Conservation (phyloP, 2,888 invertebrate species). For the Athrips mouffetella region DNA sequence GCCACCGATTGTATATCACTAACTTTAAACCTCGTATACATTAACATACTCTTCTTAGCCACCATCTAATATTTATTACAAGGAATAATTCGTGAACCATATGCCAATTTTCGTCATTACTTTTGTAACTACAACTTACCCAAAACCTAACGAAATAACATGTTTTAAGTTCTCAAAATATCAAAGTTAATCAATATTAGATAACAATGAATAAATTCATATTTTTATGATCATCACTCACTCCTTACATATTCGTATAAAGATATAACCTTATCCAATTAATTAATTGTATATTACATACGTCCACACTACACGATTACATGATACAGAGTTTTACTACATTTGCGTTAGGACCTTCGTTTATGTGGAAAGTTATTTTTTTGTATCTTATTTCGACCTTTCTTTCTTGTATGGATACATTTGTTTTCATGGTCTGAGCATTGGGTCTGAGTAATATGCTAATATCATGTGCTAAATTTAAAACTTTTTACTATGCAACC, state of each 20-base stretch:
- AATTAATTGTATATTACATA: slow-evolving; percentile 18
- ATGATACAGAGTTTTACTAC: slow-evolving; percentile 21
- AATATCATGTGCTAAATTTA: too few relatives aligned
- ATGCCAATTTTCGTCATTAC: slow-evolving; percentile 37
- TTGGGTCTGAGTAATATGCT: too few relatives aligned
- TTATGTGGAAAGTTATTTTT: too few relatives aligned
- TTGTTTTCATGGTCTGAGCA: too few relatives aligned
- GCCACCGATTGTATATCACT: too few relatives aligned
- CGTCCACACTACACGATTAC: slow-evolving; percentile 6
- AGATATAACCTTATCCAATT: too few relatives aligned
- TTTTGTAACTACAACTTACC: background rate
- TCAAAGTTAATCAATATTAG: background rate
- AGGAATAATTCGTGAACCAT: slow-evolving; percentile 20
- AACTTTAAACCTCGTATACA: slow-evolving; percentile 30
- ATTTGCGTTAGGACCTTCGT: too few relatives aligned
- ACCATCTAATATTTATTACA: too few relatives aligned
- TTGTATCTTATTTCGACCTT: too few relatives aligned
- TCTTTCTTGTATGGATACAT: too few relatives aligned
- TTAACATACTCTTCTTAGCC: slow-evolving; percentile 11
- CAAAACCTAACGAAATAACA: slow-evolving; percentile 8
- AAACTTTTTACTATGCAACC: too few relatives aligned
- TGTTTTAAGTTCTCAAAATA: slow-evolving; percentile 1
- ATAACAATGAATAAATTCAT: background rate
- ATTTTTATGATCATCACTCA: background rate
- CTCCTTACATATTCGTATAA: background rate